Conservation (phyloP, 1,140 invertebrate species). For the Pararge aegeria region DNA sequence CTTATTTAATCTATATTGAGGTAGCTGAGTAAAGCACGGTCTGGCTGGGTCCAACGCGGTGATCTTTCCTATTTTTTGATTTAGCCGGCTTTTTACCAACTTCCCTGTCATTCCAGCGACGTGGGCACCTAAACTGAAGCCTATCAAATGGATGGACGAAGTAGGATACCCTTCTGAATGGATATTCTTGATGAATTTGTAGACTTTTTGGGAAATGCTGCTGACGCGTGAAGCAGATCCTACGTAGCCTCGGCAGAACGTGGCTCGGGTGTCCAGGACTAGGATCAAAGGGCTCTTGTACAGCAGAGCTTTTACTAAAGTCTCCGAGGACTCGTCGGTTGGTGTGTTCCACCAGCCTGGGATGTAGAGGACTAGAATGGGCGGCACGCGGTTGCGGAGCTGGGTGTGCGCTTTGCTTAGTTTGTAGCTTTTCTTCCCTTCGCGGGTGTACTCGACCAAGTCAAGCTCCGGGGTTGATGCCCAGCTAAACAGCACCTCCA, state of each 20-base stretch:
- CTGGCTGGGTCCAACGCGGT: conserved; percentile 87
- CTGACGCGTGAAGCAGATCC: conserved; percentile 50
- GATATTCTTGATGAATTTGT: conserved; percentile 48
- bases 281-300: conserved; percentile 40
- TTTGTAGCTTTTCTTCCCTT: conserved; percentile 35
- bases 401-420: conserved; percentile 38
- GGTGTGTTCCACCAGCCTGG: conserved; percentile 71
- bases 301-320: conserved; percentile 53
- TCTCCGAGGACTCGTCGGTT: conserved; percentile 48
- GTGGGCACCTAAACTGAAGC: conserved; percentile 90
- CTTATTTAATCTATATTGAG: conserved; percentile 61
- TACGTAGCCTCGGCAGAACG: conserved; percentile 57
- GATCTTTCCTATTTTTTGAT: conserved; percentile 84
- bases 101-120: conserved; percentile 87
- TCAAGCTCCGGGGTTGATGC: conserved; percentile 42
- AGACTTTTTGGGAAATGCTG: conserved; percentile 46
- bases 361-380: conserved; percentile 42
- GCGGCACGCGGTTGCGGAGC: conserved; percentile 28
- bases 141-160: conserved; percentile 84
- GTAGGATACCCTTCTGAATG: conserved; percentile 59
- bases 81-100: conserved; percentile 78
- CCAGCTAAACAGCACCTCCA: conserved; percentile 50
- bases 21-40: conserved; percentile 79
- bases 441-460: conserved; percentile 42
- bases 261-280: conserved; percentile 47